A percentile compares a stretch with the other conserved stretches of the same genome.
Evolutionary conservation across 1,140 invertebrate genomes (phyloP).

Genomic region (Formica exsecta): DNA sequence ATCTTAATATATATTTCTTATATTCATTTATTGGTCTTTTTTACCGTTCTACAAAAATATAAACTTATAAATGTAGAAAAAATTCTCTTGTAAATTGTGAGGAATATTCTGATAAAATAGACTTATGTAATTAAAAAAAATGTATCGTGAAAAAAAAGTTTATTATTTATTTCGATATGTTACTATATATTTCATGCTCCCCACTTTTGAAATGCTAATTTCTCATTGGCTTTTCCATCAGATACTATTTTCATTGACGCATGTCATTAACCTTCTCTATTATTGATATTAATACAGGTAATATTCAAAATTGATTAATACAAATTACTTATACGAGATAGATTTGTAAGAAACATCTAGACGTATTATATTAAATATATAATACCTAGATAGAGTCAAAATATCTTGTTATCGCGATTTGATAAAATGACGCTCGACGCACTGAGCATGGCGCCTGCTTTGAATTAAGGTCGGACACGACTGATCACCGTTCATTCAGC

Average conservation of each 20-base stretch:
- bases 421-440: not conserved
- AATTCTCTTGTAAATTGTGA: not conserved
- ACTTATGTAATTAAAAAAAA: conserved; percentile 2
- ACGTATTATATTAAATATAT: not conserved
- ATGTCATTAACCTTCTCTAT: not conserved
- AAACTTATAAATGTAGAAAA: conserved; percentile 17
- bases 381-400: not conserved
- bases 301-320: not conserved
- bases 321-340: not conserved
- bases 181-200: not conserved
- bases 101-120: not conserved
- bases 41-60: conserved; percentile 8
- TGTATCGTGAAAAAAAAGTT: not conserved
- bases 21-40: not conserved
- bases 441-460: not conserved
- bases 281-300: conserved; percentile 2
- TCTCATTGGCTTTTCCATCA: not conserved
- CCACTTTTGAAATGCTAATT: not conserved
- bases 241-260: not conserved
- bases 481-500: conserved; percentile 65
- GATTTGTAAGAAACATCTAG: not conserved
- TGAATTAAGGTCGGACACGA: not conserved
- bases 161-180: not conserved
- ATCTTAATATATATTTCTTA: conserved; percentile 39
- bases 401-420: conserved; percentile 18